Conservation (phyloP, 2,797 vertebrate species). For the Chanos chanos region DNA sequence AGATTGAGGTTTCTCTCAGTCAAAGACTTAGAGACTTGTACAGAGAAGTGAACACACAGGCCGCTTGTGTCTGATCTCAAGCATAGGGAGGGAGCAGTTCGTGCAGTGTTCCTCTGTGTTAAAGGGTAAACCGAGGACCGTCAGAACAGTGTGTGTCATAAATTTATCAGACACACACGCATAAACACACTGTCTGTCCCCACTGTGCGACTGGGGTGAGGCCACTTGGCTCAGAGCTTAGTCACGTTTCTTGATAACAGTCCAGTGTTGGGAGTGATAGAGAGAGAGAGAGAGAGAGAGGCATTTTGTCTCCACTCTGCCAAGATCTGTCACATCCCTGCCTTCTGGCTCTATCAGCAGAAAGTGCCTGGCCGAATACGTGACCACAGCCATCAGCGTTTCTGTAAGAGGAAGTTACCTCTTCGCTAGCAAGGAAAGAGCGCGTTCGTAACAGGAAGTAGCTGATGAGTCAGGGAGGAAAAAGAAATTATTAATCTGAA, state of each 20-base stretch:
- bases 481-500: slow-evolving; percentile 6
- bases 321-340: slow-evolving; percentile 42
- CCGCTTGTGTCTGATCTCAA: no score
- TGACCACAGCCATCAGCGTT: slow-evolving; percentile 16
- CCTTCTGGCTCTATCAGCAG: slow-evolving; percentile 43
- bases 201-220: slow-evolving; percentile 27
- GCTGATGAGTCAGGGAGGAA: neutral
- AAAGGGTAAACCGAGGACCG: no score
- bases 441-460: neutral
- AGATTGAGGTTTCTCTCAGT: no score
- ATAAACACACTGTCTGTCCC: slow-evolving; percentile 12
- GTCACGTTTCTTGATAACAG: slow-evolving; percentile 39
- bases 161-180: slow-evolving; percentile 6
- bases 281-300: neutral
- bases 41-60: no score
- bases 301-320: slow-evolving; percentile 30
- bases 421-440: slow-evolving; percentile 14
- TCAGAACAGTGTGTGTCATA: no score
- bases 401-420: slow-evolving; percentile 17
- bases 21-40: no score
- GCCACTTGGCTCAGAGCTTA: slow-evolving; percentile 26
- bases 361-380: slow-evolving; percentile 12
- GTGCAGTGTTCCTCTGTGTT: no score
- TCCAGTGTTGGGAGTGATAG: slow-evolving; percentile 23
- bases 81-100: no score